Percentiles rank a stretch among this genome's conserved stretches.
Conservation (phyloP, 2,113 vertebrate genomes). For the Castor canadensis region DNA sequence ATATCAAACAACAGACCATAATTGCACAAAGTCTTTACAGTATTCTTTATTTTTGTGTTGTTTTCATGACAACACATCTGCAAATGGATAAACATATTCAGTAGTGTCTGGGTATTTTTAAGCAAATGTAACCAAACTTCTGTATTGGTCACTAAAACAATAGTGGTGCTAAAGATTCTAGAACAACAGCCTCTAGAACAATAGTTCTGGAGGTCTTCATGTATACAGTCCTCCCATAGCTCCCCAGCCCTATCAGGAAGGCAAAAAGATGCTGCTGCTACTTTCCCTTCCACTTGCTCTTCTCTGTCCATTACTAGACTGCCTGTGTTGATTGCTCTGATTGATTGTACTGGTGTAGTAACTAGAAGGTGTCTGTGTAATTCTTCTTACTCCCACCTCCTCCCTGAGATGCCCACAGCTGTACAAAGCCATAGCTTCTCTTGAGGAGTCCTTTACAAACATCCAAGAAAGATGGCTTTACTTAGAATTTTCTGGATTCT, state of each 20-base stretch:
- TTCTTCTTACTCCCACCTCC: neutral
- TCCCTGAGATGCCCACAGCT: neutral
- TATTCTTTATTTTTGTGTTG: slow-evolving; percentile 7
- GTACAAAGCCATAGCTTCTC: neutral
- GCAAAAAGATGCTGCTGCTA: neutral
- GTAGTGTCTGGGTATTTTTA: neutral
- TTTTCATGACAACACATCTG: neutral
- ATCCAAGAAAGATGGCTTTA: neutral
- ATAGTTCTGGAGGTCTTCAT: neutral
- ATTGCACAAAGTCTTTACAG: neutral
- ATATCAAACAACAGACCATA: neutral
- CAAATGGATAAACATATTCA: neutral
- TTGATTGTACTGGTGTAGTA: neutral
- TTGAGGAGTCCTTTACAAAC: neutral
- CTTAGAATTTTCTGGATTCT: neutral
- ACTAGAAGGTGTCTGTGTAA: neutral
- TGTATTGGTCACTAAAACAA: neutral
- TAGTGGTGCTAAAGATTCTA: neutral
- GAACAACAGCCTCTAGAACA: neutral
- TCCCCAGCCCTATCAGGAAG: neutral
- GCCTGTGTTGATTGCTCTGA: neutral
- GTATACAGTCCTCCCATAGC: neutral
- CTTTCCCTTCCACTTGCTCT: neutral
- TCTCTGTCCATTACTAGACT: neutral
- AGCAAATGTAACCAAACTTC: neutral